Evolutionary conservation across 2,888 invertebrate species (phyloP).

Genomic region (Drosophila macrospina): DNA sequence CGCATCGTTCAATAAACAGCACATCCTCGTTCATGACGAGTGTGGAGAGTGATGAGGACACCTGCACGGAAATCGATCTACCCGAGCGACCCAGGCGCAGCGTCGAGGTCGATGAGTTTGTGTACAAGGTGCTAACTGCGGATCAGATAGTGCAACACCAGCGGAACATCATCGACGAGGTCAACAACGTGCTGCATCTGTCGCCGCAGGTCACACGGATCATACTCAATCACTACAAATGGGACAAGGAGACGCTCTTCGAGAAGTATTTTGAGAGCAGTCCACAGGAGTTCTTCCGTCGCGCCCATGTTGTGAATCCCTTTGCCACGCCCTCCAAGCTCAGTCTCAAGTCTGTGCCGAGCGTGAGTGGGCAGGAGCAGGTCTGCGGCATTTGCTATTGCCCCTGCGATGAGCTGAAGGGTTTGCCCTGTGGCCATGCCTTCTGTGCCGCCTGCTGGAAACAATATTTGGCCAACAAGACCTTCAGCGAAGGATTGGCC

Average conservation of each 20-base stretch:
- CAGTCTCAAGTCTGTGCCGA: constrained; percentile 79
- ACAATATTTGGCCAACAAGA: constrained; percentile 98
- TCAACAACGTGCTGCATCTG: constrained; percentile 97
- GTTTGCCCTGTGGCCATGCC: constrained; percentile 97
- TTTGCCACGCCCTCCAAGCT: constrained; percentile 90
- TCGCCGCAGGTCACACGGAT: constrained; percentile 96
- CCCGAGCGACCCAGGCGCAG: constrained; percentile 91
- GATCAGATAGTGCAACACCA: constrained; percentile 99
- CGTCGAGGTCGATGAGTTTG: constrained; percentile 94
- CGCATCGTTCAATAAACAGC: constrained; percentile 58
- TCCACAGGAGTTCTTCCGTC: constrained; percentile 96
- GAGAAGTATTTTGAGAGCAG: constrained; percentile 98
- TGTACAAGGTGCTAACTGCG: constrained; percentile 96
- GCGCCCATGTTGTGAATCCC: constrained; percentile 97
- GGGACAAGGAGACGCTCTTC: constrained; percentile 99
- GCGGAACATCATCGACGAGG: constrained; percentile 98
- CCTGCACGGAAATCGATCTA: constrained; percentile 91
- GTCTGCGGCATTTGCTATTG: constrained; percentile 96
- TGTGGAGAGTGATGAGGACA: constrained; percentile 93
- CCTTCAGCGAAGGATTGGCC: constrained; percentile 98
- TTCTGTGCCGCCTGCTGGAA: constrained; percentile 98
- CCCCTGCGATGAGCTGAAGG: constrained; percentile 96
- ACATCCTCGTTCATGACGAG: constrained; percentile 44
- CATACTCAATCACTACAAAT: constrained; percentile 98
- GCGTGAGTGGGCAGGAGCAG: constrained; percentile 87